Conservation (phyloP, 2,888 invertebrate species). For the Aleiodes leptofemur region DNA sequence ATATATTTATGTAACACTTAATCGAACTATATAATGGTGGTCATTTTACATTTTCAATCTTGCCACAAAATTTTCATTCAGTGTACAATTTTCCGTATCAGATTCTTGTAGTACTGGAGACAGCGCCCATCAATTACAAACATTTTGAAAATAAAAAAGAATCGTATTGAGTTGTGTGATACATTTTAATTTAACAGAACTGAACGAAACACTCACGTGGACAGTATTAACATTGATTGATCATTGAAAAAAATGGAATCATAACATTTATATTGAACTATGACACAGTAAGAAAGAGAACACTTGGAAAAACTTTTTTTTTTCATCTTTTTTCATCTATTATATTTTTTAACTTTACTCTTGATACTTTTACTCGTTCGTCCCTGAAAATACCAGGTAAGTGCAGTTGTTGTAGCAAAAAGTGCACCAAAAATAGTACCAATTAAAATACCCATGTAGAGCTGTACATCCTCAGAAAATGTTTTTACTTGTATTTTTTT, state of each 20-base stretch:
- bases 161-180: too few relatives aligned
- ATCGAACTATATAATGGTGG: too few relatives aligned
- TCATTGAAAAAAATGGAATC: background rate
- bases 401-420: conserved; percentile 33
- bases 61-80: too few relatives aligned
- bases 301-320: background rate
- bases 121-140: too few relatives aligned
- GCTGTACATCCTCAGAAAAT: conserved; percentile 64
- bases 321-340: conserved; percentile 41
- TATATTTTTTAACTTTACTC: conserved; percentile 49
- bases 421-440: conserved; percentile 60
- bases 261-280: background rate
- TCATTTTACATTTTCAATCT: too few relatives aligned
- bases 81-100: too few relatives aligned
- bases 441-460: conserved; percentile 64
- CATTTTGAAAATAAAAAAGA: too few relatives aligned
- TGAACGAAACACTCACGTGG: too few relatives aligned
- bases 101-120: too few relatives aligned
- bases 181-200: too few relatives aligned
- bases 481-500: conserved; percentile 58
- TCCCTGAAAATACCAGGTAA: conserved; percentile 41
- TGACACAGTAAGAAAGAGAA: background rate
- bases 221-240: too few relatives aligned
- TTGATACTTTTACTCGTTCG: conserved; percentile 41
- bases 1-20: too few relatives aligned